Conservation (phyloP, 37 sponge, comb jelly and placozoan species). For the Chondrilla cf. caribensis region DNA sequence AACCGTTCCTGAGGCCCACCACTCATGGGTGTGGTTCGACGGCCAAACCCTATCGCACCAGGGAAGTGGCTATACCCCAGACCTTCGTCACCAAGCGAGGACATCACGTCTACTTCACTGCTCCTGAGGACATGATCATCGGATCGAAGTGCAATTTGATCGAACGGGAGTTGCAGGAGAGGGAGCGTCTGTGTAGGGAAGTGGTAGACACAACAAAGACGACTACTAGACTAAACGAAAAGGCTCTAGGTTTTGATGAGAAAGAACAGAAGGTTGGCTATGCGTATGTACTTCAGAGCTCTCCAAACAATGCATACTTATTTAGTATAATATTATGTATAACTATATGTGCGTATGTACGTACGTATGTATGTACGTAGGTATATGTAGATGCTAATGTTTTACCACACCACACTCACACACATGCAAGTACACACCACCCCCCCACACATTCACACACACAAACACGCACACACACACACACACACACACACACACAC, state of each 20-base stretch:
- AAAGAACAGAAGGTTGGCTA: conserved; percentile 1
- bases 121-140: conserved; percentile 17
- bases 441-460: conserved; percentile 29
- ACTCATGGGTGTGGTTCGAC: neutral
- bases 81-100: conserved; percentile 8
- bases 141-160: conserved; percentile 8
- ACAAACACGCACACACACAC: neutral
- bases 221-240: conserved; percentile 17
- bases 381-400: too few relatives aligned
- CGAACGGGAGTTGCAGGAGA: conserved; percentile 4
- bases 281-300: neutral
- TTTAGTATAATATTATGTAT: neutral
- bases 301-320: neutral
- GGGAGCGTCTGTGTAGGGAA: conserved; percentile 9
- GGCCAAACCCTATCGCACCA: conserved; percentile 7
- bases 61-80: neutral
- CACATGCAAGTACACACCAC: neutral
- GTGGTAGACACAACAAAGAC: conserved; percentile 14
- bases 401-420: neutral
- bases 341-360: too few relatives aligned
- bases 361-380: too few relatives aligned
- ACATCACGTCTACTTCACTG: conserved; percentile 15
- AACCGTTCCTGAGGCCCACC: neutral
- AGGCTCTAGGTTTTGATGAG: neutral
- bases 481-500: neutral